phyloP scores from a whole-genome alignment of 2,888 invertebrate genomes.

The Ethmia dodecea region DNA sequence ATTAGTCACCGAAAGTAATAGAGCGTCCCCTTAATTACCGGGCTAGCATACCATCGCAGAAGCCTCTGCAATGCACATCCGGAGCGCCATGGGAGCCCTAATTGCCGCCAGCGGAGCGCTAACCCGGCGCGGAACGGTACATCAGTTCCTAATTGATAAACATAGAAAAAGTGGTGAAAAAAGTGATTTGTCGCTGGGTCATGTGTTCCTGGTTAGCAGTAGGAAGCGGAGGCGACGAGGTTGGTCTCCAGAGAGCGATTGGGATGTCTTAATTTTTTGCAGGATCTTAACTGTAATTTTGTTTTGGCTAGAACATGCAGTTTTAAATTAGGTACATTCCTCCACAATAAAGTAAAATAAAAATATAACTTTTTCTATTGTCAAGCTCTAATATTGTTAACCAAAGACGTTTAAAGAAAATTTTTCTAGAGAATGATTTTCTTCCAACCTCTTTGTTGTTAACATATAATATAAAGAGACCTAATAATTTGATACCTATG shows the following conservation, averaged over 20 bases:
- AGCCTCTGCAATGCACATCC: slow-evolving; percentile 44
- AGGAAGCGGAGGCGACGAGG: slow-evolving; percentile 37
- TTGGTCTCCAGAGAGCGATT: slow-evolving; percentile 31
- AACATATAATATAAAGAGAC: too few species aligned
- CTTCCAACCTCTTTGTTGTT: too few species aligned
- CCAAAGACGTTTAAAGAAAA: too few species aligned
- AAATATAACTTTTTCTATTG: too few species aligned
- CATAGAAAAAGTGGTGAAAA: slow-evolving; percentile 33
- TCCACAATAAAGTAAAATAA: too few species aligned
- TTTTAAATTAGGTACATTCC: too few species aligned
- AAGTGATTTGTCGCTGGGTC: slow-evolving; percentile 30
- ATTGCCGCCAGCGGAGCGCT: slow-evolving; percentile 42
- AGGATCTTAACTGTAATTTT: too few species aligned
- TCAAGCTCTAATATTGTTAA: too few species aligned
- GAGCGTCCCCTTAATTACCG: slow-evolving; percentile 52
- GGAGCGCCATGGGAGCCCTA: slow-evolving; percentile 41
- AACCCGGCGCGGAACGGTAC: slow-evolving; percentile 29
- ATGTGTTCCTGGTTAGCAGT: slow-evolving; percentile 53
- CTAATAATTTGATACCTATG: too few species aligned
- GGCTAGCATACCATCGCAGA: slow-evolving; percentile 45
- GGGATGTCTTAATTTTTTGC: background rate
- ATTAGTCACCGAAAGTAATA: slow-evolving; percentile 53
- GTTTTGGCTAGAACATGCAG: too few species aligned
- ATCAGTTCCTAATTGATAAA: slow-evolving; percentile 40
- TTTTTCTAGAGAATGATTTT: too few species aligned